Evolutionary conservation across 2,888 invertebrate genomes (phyloP), one percentile per base, ranked within the genome.

Genomic region (Hydrotaea diabolus): DNA sequence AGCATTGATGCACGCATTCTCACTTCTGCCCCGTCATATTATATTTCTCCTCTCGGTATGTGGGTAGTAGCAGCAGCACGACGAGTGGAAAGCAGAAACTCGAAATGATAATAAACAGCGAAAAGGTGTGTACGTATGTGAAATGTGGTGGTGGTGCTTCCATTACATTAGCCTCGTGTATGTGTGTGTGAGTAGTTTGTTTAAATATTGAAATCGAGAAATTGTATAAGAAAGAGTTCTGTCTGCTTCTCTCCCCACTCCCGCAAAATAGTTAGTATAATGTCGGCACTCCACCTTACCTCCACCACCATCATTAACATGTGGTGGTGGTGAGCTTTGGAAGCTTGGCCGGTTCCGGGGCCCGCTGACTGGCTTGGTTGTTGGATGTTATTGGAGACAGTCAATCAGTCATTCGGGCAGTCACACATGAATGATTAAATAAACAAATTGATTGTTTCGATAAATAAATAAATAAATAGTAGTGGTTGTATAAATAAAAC

Each of bases 331-430:
- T 13, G 8, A 17, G 53, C 53, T 53, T 8, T 17, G 53, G 53
- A 53, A 53, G 53, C 17, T n/a, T 53, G n/a, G 17, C 8, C 17
- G 17, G 53, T 53, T 53, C 2, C 13, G 2, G 19, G 2, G 39
- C 31, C 7, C 3, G 31, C 31, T 31, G 39, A 39, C 11, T 39
- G 39, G 39, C 8, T 8, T 39, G 9, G 39, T 9, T 9, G 39
- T 13, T 39, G 39, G 11, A 8, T 76, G 62, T 76, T 76, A 39
- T n/a, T 31, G 80, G 53, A 59, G 53, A 76, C 62, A 53, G 39
- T 26, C 49, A 19, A 17, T n/a, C 39, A 64, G 17, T 19, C 17
- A 43, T 31, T 39, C 36, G 8, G 39, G 1, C 23, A 19, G 31
- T 26, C 23, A 39, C 31, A 43, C 21, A 11, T 64, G 46, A 31